Conservation (phyloP, 2,888 invertebrate species). For the Ormyrus rosae region DNA sequence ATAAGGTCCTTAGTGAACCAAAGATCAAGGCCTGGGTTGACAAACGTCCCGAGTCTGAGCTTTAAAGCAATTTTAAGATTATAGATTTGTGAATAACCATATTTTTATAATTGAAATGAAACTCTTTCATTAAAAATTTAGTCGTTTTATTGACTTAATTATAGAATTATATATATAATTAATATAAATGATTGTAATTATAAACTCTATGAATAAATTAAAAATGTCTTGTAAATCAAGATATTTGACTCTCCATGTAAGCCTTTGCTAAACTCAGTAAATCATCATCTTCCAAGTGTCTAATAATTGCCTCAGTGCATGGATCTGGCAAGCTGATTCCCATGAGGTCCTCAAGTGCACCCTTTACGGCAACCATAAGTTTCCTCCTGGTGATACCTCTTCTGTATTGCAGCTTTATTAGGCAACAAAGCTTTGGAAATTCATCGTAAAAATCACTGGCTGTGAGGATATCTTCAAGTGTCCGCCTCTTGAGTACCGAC, state of each 20-base stretch:
- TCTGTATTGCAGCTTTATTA: conserved; percentile 47
- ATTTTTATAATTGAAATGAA: no score
- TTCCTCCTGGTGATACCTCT: conserved; percentile 41
- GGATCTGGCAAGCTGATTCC: conserved; percentile 38
- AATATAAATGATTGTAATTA: neutral
- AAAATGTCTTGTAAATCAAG: no score
- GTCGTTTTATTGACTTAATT: neutral
- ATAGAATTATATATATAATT: neutral
- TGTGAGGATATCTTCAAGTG: conserved; percentile 48
- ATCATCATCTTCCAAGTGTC: conserved; percentile 33
- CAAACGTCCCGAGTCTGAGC: conserved; percentile 73
- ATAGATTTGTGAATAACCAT: no score
- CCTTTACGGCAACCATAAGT: conserved; percentile 42
- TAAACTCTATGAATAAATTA: neutral
- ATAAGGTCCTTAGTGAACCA: conserved; percentile 78
- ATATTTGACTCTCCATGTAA: neutral
- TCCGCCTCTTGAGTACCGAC: conserved; percentile 29
- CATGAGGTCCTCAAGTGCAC: neutral
- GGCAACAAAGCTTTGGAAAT: conserved; percentile 47
- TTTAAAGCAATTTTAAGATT: neutral
- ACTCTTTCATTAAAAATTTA: no score
- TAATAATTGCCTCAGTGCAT: conserved; percentile 43
- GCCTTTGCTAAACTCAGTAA: conserved; percentile 7
- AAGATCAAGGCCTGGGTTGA: conserved; percentile 82
- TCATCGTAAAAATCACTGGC: conserved; percentile 48